Percentiles rank a stretch among this genome's conserved stretches.
Evolutionary conservation across 1,140 invertebrate species (phyloP).

Genomic region (Trichonephila inaurata): DNA sequence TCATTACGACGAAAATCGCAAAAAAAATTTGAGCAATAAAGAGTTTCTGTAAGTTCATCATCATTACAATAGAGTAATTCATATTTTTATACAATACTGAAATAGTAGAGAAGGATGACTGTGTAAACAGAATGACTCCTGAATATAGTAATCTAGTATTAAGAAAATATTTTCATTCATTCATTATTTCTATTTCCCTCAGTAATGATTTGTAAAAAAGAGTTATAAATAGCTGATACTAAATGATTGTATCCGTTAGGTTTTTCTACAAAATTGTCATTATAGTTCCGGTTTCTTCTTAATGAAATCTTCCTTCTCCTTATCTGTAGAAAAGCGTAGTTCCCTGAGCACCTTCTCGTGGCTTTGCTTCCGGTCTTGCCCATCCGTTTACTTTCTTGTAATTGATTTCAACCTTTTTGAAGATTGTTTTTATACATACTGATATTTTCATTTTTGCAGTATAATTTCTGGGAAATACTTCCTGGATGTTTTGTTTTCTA

Average conservation of each 20-base stretch:
- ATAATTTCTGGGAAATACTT: not conserved
- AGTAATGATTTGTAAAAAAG: not conserved
- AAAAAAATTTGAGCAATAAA: too few relatives aligned
- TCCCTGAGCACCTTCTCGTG: not conserved
- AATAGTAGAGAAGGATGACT: too few relatives aligned
- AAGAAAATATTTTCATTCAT: not conserved
- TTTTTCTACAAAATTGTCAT: not conserved
- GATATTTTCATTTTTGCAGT: not conserved
- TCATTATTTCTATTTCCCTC: not conserved
- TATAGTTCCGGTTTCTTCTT: conserved; percentile 38
- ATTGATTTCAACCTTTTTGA: conserved; percentile 10
- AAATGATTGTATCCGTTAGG: not conserved
- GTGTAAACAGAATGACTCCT: too few relatives aligned
- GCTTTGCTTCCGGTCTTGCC: conserved; percentile 13
- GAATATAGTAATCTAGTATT: too few relatives aligned
- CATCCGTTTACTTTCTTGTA: conserved; percentile 13
- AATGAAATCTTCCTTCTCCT: conserved; percentile 12
- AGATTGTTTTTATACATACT: not conserved
- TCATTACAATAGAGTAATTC: too few relatives aligned
- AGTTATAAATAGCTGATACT: not conserved
- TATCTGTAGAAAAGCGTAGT: not conserved
- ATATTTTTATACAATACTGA: too few relatives aligned
- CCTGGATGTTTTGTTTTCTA: not conserved
- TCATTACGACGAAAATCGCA: too few relatives aligned
- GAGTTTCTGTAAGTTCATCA: too few relatives aligned